Evolutionary conservation across 2,113 vertebrate species (phyloP).

Genomic region (Lanius ludovicianus): DNA sequence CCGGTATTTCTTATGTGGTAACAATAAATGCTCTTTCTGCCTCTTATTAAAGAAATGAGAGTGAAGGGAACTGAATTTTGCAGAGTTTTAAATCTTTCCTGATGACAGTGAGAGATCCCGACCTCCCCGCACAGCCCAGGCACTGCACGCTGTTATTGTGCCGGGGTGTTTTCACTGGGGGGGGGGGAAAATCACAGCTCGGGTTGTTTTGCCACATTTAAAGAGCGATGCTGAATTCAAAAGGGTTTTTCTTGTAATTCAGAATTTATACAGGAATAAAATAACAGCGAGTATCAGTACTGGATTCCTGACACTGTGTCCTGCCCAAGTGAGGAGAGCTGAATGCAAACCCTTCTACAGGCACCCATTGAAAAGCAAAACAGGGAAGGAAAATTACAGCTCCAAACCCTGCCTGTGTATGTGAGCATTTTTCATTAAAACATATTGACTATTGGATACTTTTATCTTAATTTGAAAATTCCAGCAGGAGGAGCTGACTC

Average conservation of each 20-base stretch:
- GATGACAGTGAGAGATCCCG: background rate
- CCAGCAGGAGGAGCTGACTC: background rate
- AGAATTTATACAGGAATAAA: background rate
- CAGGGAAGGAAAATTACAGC: background rate
- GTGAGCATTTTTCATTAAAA: background rate
- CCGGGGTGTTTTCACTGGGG: rapidly evolving
- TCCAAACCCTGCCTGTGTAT: background rate
- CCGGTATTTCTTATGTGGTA: rapidly evolving
- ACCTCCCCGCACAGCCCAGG: background rate
- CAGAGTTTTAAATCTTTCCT: background rate
- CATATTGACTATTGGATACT: background rate
- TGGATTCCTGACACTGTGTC: background rate
- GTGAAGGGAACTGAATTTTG: background rate
- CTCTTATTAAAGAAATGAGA: background rate
- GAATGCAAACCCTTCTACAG: background rate
- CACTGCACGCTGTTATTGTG: background rate
- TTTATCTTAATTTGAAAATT: background rate
- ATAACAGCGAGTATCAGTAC: background rate
- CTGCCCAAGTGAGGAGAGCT: background rate
- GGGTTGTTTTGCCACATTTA: background rate
- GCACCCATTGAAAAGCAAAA: background rate
- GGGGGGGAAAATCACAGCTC: background rate
- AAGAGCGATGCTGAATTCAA: background rate
- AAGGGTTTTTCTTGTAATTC: background rate
- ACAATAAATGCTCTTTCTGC: background rate